These are phyloP conservation scores for Takifugu rubripes DNA, from an alignment of 2,797 vertebrate genomes.

Conservation along the genomic window DNA sequence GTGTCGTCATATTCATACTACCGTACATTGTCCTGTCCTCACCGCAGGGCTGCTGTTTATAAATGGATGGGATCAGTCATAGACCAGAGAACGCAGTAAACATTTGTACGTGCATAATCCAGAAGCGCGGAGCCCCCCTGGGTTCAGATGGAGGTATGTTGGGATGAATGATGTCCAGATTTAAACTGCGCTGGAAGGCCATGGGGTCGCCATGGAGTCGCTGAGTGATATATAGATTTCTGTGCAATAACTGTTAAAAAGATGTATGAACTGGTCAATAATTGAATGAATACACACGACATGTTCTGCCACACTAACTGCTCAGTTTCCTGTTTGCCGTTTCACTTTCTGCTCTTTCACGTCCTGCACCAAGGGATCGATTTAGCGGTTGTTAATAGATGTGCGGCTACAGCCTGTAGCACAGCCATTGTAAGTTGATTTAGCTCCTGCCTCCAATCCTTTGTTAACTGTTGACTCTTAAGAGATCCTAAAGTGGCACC, in stretches of 20 bases:
- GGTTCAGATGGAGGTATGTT: slow-evolving; percentile 8
- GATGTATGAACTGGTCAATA: slow-evolving; percentile 5
- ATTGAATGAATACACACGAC: slow-evolving; percentile 18
- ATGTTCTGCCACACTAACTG: slow-evolving; percentile 12
- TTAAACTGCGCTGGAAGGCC: slow-evolving; percentile 6
- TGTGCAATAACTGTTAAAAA: slow-evolving; percentile 1
- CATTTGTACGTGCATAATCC: slow-evolving; percentile 3
- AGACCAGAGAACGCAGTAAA: neutral
- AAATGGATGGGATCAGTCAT: slow-evolving; percentile 51
- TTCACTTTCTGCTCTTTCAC: slow-evolving; percentile 2
- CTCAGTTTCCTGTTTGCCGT: slow-evolving; percentile 21
- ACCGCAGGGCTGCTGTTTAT: slow-evolving; percentile 45
- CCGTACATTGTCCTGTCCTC: slow-evolving; percentile 14
- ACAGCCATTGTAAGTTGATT: neutral
- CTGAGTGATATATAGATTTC: slow-evolving; percentile 1
- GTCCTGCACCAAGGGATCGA: slow-evolving; percentile 12
- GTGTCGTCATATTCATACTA: slow-evolving; percentile 35
- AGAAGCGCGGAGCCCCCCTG: neutral
- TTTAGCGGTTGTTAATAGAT: slow-evolving; percentile 31
- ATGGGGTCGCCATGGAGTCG: slow-evolving; percentile 9
- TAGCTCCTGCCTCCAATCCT: neutral
- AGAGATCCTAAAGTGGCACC: slow-evolving; percentile 23
- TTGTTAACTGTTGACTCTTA: slow-evolving; percentile 1
- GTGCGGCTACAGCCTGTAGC: slow-evolving; percentile 1
- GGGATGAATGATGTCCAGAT: slow-evolving; percentile 6